Percentiles rank a stretch among this genome's conserved stretches.
Conservation (phyloP, 1,140 invertebrate genomes). For the Drosophila sp. region DNA sequence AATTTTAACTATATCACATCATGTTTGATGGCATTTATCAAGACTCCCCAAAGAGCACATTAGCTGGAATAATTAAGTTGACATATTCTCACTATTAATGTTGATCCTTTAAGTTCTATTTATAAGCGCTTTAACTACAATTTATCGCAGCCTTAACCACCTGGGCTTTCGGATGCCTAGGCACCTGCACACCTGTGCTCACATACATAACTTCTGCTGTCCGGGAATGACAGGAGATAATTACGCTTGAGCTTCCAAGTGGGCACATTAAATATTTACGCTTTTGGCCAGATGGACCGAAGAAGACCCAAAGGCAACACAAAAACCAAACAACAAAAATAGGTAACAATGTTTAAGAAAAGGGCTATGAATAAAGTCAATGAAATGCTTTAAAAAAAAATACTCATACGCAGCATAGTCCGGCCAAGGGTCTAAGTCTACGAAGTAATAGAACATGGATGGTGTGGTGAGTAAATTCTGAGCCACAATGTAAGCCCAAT, state of each 20-base stretch:
- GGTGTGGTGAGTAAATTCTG: neutral
- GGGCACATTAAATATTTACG: slow-evolving; percentile 48
- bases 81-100: slow-evolving; percentile 15
- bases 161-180: neutral
- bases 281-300: neutral
- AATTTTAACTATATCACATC: neutral
- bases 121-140: slow-evolving; percentile 29
- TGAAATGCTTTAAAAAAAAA: slow-evolving; percentile 68
- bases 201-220: slow-evolving; percentile 25
- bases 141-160: slow-evolving; percentile 18
- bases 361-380: slow-evolving; percentile 40
- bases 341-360: slow-evolving; percentile 8
- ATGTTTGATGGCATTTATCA: neutral
- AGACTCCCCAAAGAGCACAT: neutral
- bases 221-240: slow-evolving; percentile 34
- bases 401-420: slow-evolving; percentile 36
- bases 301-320: slow-evolving; percentile 3
- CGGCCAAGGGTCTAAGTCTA: slow-evolving; percentile 44
- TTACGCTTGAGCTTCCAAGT: slow-evolving; percentile 43
- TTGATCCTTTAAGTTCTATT: slow-evolving; percentile 6
- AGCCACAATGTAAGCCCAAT: slow-evolving; percentile 24
- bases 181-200: slow-evolving; percentile 14
- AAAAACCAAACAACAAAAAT: neutral
- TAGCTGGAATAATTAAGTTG: slow-evolving; percentile 2
- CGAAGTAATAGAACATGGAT: slow-evolving; percentile 56